These are phyloP conservation scores for Macrostomum lignano DNA, from an alignment of 1,140 invertebrate species.

Conservation along the genomic window DNA sequence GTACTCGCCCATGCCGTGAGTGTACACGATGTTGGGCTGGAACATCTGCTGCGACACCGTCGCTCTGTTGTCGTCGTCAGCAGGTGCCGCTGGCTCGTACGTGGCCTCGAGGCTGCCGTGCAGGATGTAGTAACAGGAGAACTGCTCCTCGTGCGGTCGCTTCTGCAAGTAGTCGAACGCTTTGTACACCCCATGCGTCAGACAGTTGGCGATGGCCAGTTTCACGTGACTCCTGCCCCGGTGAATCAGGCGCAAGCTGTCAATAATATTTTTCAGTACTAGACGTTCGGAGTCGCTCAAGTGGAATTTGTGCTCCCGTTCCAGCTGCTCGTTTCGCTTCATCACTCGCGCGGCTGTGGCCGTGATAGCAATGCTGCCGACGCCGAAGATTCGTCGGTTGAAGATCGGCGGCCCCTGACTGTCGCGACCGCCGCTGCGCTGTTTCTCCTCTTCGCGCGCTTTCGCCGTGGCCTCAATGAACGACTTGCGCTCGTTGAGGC, in stretches of 20 bases:
- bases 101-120: constrained; percentile 15
- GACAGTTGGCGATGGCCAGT: constrained; percentile 12
- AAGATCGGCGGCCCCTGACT: constrained; percentile 12
- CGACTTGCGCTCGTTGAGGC: constrained; percentile 9
- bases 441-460: constrained; percentile 8
- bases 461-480: constrained; percentile 11
- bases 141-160: constrained; percentile 10
- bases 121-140: constrained; percentile 15
- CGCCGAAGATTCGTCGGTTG: constrained; percentile 14
- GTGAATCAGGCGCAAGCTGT: constrained; percentile 14
- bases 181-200: constrained; percentile 12
- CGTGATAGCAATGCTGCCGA: constrained; percentile 12
- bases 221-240: constrained; percentile 15
- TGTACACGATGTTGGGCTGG: constrained; percentile 17
- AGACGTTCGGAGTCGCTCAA: constrained; percentile 11
- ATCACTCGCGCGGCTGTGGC: constrained; percentile 12
- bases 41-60: constrained; percentile 12
- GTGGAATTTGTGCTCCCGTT: constrained; percentile 8
- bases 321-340: constrained; percentile 10
- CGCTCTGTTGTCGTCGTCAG: too few relatives aligned
- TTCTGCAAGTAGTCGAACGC: constrained; percentile 13
- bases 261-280: constrained; percentile 12
- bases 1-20: constrained; percentile 15
- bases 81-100: constrained; percentile 12
- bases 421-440: constrained; percentile 8